A percentile compares a stretch with the other conserved stretches of the same genome.
Conservation (phyloP, 2,888 invertebrate species). For the Eumacrocentrus americanus region DNA sequence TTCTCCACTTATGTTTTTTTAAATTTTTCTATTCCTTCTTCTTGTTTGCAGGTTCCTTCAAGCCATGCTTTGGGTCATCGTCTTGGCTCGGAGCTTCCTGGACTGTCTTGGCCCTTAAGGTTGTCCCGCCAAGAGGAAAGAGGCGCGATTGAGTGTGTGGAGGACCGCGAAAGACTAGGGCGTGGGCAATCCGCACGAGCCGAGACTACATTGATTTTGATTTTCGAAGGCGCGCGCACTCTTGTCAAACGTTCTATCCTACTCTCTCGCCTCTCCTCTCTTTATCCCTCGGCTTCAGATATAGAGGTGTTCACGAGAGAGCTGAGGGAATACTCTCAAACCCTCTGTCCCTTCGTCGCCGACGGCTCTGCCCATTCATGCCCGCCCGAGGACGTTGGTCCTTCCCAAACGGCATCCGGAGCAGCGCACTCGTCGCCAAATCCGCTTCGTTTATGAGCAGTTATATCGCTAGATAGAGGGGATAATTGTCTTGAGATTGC, state of each 20-base stretch:
- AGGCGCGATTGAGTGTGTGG: constrained; percentile 26
- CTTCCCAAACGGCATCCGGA: constrained; percentile 7
- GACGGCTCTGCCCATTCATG: constrained; percentile 46
- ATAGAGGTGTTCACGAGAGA: no score
- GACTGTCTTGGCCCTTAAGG: not conserved
- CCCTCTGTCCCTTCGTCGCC: no score
- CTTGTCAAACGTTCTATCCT: constrained; percentile 16
- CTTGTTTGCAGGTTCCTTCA: no score
- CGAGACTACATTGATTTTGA: constrained; percentile 57
- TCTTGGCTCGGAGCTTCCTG: not conserved
- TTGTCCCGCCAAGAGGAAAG: not conserved
- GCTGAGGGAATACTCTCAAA: no score
- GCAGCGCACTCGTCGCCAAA: not conserved
- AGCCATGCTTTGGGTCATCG: not conserved
- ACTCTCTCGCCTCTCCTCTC: no score
- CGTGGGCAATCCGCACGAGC: constrained; percentile 46
- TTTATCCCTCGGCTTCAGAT: no score
- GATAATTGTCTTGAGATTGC: no score
- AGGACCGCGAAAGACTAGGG: constrained; percentile 47
- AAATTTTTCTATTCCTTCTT: no score
- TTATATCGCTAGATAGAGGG: no score
- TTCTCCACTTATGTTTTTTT: no score
- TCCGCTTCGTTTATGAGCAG: no score
- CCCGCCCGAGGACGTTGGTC: constrained; percentile 36
- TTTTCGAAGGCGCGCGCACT: constrained; percentile 52